Percentiles rank a stretch among this genome's conserved stretches.
These are phyloP conservation scores for Brachystomella parvula DNA, from an alignment of 1,140 invertebrate species.

Conservation along the genomic window DNA sequence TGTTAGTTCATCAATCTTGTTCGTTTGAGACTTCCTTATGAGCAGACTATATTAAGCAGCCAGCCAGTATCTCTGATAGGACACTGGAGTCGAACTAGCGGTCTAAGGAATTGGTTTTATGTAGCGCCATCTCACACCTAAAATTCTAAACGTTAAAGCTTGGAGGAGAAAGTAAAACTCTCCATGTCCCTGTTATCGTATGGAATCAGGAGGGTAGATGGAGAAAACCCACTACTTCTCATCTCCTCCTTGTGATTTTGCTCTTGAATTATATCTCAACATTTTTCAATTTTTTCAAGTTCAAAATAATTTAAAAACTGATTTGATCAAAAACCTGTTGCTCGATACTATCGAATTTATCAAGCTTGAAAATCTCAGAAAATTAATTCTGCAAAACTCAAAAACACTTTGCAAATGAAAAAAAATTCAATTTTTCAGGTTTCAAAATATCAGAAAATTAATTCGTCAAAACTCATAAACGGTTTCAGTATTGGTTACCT, in stretches of 20 bases:
- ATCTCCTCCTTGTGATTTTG: not conserved
- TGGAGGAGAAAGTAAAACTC: not conserved
- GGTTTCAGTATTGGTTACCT: too few species aligned
- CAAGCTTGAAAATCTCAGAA: not conserved
- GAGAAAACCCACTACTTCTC: not conserved
- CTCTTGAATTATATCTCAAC: not conserved
- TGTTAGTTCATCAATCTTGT: not conserved
- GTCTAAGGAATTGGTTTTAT: too few species aligned
- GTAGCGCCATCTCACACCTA: not conserved
- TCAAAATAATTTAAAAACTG: not conserved
- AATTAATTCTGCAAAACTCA: not conserved
- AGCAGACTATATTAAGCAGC: not conserved
- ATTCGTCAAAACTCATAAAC: too few species aligned
- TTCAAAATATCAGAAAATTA: too few species aligned
- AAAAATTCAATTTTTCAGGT: too few species aligned
- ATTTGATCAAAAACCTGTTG: too few species aligned
- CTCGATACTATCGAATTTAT: too few species aligned
- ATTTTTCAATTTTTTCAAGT: not conserved
- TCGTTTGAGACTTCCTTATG: not conserved
- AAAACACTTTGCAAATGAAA: too few species aligned
- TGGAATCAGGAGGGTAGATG: not conserved
- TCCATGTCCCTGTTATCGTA: not conserved
- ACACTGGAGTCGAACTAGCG: too few species aligned
- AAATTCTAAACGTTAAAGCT: not conserved
- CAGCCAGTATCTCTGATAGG: too few species aligned